phyloP scores from a whole-genome alignment of 2,797 vertebrate genomes.

The Neopelma chrysocephalum region DNA sequence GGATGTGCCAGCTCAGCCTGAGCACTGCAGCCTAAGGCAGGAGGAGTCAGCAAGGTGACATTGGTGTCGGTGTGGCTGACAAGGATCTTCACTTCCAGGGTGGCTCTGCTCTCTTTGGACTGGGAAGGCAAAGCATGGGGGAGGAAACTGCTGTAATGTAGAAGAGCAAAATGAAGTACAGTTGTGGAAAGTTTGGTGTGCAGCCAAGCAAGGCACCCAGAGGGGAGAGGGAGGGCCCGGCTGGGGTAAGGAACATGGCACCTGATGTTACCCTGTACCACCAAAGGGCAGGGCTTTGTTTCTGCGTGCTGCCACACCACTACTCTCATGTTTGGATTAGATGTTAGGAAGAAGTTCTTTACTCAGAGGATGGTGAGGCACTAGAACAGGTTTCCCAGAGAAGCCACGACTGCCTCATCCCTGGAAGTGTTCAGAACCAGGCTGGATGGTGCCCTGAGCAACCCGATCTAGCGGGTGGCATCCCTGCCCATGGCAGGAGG shows the following conservation, averaged over 20 bases:
- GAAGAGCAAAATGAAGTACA: background rate
- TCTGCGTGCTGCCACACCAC: background rate
- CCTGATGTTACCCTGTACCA: background rate
- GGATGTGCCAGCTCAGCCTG: background rate
- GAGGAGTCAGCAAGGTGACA: rapidly evolving
- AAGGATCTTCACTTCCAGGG: background rate
- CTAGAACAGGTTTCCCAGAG: background rate
- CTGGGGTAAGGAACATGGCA: background rate
- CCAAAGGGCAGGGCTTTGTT: background rate
- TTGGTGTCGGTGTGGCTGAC: background rate
- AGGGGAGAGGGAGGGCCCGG: background rate
- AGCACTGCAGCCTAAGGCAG: background rate
- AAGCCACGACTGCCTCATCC: background rate
- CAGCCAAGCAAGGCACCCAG: background rate
- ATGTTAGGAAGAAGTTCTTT: background rate
- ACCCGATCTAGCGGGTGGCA: background rate
- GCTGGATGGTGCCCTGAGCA: background rate
- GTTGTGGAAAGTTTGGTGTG: rapidly evolving
- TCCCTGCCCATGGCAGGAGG: background rate
- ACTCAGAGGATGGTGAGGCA: background rate
- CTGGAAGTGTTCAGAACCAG: background rate
- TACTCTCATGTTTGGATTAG: background rate
- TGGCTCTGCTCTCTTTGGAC: background rate
- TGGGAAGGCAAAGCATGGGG: background rate
- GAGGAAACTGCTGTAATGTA: background rate